Evolutionary conservation across 2,888 invertebrate genomes (phyloP).

Genomic region (Ceraclea dissimilis): DNA sequence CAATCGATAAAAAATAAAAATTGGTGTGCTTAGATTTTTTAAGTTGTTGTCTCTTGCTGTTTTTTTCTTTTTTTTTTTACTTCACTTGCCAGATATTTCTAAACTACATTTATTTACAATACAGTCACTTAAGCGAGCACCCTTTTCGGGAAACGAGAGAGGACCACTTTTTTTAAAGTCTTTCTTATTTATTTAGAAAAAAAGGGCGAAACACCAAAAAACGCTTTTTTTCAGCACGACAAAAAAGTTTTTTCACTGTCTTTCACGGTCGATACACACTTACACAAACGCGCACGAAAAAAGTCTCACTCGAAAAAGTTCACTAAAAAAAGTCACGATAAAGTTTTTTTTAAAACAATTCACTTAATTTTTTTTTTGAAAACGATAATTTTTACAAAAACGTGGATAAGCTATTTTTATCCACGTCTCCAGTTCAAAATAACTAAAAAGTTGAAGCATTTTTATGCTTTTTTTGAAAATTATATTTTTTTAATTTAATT

Average conservation of each 20-base stretch:
- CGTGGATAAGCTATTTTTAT: slow-evolving; percentile 5
- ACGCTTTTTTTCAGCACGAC: background rate
- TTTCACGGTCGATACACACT: background rate
- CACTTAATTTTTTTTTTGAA: background rate
- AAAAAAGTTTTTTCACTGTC: background rate
- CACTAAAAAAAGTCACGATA: too few relatives aligned
- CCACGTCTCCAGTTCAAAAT: slow-evolving; percentile 20
- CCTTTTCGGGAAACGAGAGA: background rate
- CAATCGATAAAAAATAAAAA: background rate
- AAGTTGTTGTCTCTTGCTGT: background rate
- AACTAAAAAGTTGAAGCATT: slow-evolving; percentile 14
- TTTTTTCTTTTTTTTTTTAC: background rate
- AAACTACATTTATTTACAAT: too few relatives aligned
- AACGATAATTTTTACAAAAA: background rate
- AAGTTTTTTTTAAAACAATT: background rate
- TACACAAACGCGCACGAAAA: too few relatives aligned
- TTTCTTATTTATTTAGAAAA: background rate
- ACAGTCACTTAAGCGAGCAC: background rate
- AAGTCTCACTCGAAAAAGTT: too few relatives aligned
- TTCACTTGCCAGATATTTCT: background rate
- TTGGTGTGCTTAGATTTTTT: slow-evolving; percentile 1
- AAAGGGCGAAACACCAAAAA: slow-evolving; percentile 25
- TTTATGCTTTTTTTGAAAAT: slow-evolving; percentile 13
- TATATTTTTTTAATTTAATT: slow-evolving; percentile 17
- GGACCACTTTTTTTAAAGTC: background rate